These are phyloP conservation scores for Vireo griseus DNA, from an alignment of 2,797 vertebrate genomes.

Conservation along the genomic window DNA sequence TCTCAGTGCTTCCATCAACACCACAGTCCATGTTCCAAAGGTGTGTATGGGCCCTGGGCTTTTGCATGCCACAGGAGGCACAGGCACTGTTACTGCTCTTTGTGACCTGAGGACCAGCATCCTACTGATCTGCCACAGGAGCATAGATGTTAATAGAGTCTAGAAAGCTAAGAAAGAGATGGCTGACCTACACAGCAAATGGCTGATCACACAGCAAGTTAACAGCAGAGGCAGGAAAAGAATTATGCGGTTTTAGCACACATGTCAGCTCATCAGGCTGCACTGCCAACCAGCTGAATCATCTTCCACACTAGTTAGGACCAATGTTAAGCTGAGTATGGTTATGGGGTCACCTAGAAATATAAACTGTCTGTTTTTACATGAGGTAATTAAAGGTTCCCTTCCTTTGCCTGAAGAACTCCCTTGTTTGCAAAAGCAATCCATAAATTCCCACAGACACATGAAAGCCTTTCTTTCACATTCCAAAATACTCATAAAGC, in stretches of 20 bases:
- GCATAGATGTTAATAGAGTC: not conserved
- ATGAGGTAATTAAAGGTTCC: not conserved
- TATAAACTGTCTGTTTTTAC: not conserved
- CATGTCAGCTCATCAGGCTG: not conserved
- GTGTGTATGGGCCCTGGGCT: not conserved
- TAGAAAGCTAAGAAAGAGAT: not conserved
- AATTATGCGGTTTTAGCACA: not conserved
- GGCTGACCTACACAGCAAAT: not conserved
- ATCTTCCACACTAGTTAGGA: not conserved
- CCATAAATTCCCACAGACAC: not conserved
- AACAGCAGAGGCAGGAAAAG: not conserved
- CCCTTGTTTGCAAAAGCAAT: not conserved
- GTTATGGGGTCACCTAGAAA: not conserved
- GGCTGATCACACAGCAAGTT: not conserved
- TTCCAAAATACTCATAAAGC: not conserved
- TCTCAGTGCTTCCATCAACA: not conserved
- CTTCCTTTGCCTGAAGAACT: not conserved
- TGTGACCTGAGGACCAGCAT: not conserved
- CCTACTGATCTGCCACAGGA: not conserved
- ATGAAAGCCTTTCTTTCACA: not conserved
- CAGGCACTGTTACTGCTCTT: not conserved
- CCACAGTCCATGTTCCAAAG: not conserved
- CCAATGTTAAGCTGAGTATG: not conserved
- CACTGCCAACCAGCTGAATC: not conserved
- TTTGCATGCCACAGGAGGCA: rapidly evolving